phyloP scores from a whole-genome alignment of 2,888 invertebrate species.

The Octonoba sinensis region DNA sequence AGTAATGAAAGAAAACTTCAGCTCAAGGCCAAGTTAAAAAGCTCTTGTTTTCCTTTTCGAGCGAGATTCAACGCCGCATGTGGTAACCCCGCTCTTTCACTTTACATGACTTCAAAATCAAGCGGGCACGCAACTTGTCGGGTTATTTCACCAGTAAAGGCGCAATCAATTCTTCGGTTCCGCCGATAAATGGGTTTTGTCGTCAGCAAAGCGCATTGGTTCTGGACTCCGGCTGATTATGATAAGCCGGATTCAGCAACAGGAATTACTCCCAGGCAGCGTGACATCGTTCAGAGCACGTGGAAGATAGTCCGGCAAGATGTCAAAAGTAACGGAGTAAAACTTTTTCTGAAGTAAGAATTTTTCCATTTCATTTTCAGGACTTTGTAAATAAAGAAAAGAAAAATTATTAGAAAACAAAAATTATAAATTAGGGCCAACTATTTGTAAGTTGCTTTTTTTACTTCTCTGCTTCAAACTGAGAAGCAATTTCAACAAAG shows the following conservation, averaged over 20 bases:
- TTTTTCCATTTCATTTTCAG: neutral
- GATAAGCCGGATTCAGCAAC: conserved; percentile 70
- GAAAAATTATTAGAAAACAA: too few relatives aligned
- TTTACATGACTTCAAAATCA: neutral
- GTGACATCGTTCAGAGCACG: conserved; percentile 72
- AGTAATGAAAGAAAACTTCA: too few relatives aligned
- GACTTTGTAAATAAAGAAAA: neutral
- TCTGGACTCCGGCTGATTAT: conserved; percentile 34
- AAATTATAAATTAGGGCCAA: too few relatives aligned
- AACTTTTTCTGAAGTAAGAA: conserved; percentile 48
- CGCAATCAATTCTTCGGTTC: neutral
- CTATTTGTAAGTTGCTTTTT: too few relatives aligned
- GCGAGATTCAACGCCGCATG: neutral
- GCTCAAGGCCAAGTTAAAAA: too few relatives aligned
- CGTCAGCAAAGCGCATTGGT: conserved; percentile 37
- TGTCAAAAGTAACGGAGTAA: conserved; percentile 35
- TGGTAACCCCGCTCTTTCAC: neutral
- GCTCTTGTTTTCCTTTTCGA: too few relatives aligned
- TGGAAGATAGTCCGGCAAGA: conserved; percentile 71
- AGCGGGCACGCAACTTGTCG: neutral
- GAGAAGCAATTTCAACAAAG: too few relatives aligned
- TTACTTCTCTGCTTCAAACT: too few relatives aligned
- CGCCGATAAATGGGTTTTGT: conserved; percentile 35
- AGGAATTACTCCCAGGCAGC: conserved; percentile 73
- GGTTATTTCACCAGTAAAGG: neutral